Conservation (phyloP, 2,797 vertebrate genomes). For the Falco columbarius region DNA sequence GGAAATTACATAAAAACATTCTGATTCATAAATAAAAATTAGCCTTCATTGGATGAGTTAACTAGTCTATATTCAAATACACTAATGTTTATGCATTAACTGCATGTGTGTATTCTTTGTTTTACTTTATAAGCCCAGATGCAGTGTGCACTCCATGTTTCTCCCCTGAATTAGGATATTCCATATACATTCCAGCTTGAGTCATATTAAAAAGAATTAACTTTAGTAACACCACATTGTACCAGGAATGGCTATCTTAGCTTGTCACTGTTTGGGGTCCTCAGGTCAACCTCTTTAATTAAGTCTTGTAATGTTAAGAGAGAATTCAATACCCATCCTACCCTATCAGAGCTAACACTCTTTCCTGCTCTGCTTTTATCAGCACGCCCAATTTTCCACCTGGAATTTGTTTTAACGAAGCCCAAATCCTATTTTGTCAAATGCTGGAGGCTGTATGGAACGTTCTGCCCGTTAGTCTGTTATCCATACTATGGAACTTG, state of each 20-base stretch:
- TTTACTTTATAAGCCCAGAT: neutral
- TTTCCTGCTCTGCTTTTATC: conserved; percentile 68
- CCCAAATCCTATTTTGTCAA: conserved; percentile 63
- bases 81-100: neutral
- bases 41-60: neutral
- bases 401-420: conserved; percentile 71
- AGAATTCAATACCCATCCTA: conserved; percentile 67
- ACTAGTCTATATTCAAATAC: too few species aligned
- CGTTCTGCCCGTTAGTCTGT: conserved; percentile 29
- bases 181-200: neutral
- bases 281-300: conserved; percentile 74
- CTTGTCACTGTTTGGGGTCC: conserved; percentile 54
- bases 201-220: conserved; percentile 36
- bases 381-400: conserved; percentile 70
- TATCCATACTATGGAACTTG: neutral
- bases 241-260: conserved; percentile 44
- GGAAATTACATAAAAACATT: neutral
- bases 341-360: conserved; percentile 66
- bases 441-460: conserved; percentile 52
- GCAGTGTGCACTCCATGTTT: neutral
- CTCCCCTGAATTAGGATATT: neutral
- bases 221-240: conserved; percentile 29
- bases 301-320: conserved; percentile 66
- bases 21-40: neutral
- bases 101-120: neutral